phyloP scores from a whole-genome alignment of 2,888 invertebrate species.

The Napeogenes inachia region DNA sequence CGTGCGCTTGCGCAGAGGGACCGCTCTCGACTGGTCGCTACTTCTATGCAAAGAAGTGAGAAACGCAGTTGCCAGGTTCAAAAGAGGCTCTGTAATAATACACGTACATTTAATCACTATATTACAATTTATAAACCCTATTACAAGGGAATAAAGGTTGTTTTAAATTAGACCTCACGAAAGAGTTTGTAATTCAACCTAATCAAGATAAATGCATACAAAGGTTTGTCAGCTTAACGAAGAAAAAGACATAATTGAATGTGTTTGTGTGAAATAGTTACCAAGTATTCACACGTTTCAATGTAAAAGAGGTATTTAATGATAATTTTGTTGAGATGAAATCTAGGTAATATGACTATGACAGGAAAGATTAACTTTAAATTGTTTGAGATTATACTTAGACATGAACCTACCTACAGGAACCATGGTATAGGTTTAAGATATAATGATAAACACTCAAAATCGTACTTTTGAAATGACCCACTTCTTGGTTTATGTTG shows the following conservation, averaged over 20 bases:
- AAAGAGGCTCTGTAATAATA: slow-evolving; percentile 42
- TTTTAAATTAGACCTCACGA: slow-evolving; percentile 18
- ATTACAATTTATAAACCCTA: slow-evolving; percentile 16
- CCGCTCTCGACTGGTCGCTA: slow-evolving; percentile 43
- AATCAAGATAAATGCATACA: slow-evolving; percentile 55
- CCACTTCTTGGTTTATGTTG: no score
- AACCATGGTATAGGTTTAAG: no score
- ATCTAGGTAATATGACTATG: background rate
- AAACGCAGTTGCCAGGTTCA: slow-evolving; percentile 45
- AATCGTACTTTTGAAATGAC: no score
- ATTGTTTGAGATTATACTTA: no score
- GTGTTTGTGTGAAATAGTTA: slow-evolving; percentile 42
- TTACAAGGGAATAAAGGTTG: slow-evolving; percentile 15
- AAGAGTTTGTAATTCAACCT: slow-evolving; percentile 34
- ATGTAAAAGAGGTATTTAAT: slow-evolving; percentile 19
- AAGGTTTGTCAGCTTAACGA: slow-evolving; percentile 41
- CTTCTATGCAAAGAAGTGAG: slow-evolving; percentile 25
- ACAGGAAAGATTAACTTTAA: no score
- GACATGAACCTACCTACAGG: no score
- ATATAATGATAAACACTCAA: no score
- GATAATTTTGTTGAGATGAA: slow-evolving; percentile 7
- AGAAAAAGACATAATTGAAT: slow-evolving; percentile 52
- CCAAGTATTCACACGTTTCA: slow-evolving; percentile 44
- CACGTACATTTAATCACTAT: slow-evolving; percentile 7
- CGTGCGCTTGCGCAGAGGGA: slow-evolving; percentile 42